Evolutionary conservation across 2,888 invertebrate genomes (phyloP).

Genomic region (Agelastica alni): DNA sequence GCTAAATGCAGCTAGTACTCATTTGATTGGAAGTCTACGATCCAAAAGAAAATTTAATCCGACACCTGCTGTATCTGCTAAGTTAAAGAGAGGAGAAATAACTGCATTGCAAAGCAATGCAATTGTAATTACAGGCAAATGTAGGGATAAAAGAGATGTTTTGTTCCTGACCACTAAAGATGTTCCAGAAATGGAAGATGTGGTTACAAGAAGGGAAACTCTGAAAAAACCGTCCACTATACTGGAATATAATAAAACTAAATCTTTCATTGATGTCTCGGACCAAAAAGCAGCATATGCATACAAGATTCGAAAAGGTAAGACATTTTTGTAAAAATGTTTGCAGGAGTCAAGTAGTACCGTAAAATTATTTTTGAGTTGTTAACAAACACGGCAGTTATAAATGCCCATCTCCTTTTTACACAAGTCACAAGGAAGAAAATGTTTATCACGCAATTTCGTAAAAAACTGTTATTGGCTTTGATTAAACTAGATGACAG

Average conservation of each 20-base stretch:
- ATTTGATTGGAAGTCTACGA: slow-evolving; percentile 7
- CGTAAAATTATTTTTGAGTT: slow-evolving; percentile 17
- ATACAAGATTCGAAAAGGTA: slow-evolving; percentile 11
- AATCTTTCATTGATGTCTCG: slow-evolving; percentile 25
- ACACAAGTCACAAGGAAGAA: slow-evolving; percentile 7
- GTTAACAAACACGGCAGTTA: slow-evolving; percentile 17
- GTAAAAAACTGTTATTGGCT: slow-evolving; percentile 7
- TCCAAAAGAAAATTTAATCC: not conserved
- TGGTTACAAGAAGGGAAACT: slow-evolving; percentile 12
- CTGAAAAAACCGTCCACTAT: slow-evolving; percentile 20
- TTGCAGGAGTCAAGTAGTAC: slow-evolving; percentile 20
- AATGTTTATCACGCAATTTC: slow-evolving; percentile 9
- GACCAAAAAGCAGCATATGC: slow-evolving; percentile 17
- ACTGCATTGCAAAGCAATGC: slow-evolving; percentile 4
- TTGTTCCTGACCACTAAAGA: slow-evolving; percentile 13
- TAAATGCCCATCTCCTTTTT: slow-evolving; percentile 18
- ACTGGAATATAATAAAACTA: slow-evolving; percentile 18
- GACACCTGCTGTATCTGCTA: not conserved
- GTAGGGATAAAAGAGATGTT: slow-evolving; percentile 16
- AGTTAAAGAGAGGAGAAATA: slow-evolving; percentile 5
- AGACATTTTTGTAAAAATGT: no score
- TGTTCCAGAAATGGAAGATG: slow-evolving; percentile 15
- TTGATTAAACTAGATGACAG: slow-evolving; percentile 5
- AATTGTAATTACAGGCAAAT: slow-evolving; percentile 8
- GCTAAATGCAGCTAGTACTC: slow-evolving; percentile 6